Base-by-base conservation (phyloP, 2,797 vertebrate species). In the Calcarius lapponicus region DNA sequence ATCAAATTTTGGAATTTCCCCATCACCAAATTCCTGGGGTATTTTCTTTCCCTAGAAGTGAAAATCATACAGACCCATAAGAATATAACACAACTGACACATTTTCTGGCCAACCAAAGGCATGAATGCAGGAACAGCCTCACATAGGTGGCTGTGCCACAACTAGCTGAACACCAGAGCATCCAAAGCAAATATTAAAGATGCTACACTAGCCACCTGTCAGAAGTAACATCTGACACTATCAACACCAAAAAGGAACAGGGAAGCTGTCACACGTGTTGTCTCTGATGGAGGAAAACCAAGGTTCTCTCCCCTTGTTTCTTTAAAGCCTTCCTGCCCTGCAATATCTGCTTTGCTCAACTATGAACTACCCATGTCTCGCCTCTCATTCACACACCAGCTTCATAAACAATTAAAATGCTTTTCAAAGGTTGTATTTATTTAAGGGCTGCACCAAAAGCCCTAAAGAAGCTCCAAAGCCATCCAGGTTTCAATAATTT, bases 1-100 rank as follows among this genome's bases (percentile, higher is more conserved):
- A 92, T 99, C 99, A 98, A 99, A 99, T 97, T 98, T 99, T 96
- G 98, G 98, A 71, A 99, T 97, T 91, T 99, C 99, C 43, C 91
- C 97, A 56, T 99, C 99, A 36, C 93, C 98, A 74, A 88, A 92
- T 26, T 99, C 99, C 92, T 98, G 98, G 28, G 69, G 53, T 78
- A 95, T 98, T 97, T 99, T 99, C 96, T 99, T 99, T 94, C 98
- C 98, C 99, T 99, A 91, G 60, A 95, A 92, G 93, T 45, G 82
- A 94, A 97, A 95, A 58, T 74, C 72, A 87, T 32, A 93, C 21
- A 86, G 38, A 17, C 65, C 86, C 31, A n/a, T 94, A 94, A 96
- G 38, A 80, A 72, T 53, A 56, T 89, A 56, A 74, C 43, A 70
- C 21, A 56, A 48, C 50, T n/a, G 54, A 78, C 31, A 78, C 10